These are phyloP conservation scores for Hylia prasina DNA, from an alignment of 2,113 vertebrate species.

Conservation along the genomic window DNA sequence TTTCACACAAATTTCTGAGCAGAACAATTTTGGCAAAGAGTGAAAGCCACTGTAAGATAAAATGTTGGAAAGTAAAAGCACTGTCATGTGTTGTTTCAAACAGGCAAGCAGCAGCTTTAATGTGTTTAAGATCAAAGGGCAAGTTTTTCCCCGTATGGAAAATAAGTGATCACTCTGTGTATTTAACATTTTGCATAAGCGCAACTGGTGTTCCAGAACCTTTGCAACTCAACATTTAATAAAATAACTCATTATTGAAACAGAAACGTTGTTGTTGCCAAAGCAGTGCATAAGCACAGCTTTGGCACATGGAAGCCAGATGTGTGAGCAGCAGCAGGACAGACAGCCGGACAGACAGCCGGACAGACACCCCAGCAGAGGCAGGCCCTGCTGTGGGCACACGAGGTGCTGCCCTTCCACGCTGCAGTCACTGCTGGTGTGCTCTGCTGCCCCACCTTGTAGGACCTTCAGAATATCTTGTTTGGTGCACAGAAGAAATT, in stretches of 20 bases:
- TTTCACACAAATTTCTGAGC: neutral
- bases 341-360: neutral
- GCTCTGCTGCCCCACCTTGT: neutral
- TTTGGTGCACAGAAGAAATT: neutral
- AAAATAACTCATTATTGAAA: neutral
- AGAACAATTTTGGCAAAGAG: neutral
- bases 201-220: neutral
- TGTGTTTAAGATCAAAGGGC: slow-evolving; percentile 4
- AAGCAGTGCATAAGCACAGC: neutral
- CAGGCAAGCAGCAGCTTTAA: slow-evolving; percentile 12
- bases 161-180: neutral
- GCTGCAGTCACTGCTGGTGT: neutral
- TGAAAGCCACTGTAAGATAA: neutral
- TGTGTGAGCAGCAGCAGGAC: neutral
- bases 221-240: slow-evolving; percentile 17
- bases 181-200: neutral
- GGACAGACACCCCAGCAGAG: neutral
- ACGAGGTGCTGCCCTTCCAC: neutral
- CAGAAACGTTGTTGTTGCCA: neutral
- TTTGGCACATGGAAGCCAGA: neutral
- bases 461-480: neutral
- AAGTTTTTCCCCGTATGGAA: slow-evolving; percentile 27
- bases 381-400: neutral
- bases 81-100: neutral
- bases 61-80: neutral